Evolutionary conservation across 2,888 invertebrate genomes (phyloP).

Genomic region (Ethmia dodecea): DNA sequence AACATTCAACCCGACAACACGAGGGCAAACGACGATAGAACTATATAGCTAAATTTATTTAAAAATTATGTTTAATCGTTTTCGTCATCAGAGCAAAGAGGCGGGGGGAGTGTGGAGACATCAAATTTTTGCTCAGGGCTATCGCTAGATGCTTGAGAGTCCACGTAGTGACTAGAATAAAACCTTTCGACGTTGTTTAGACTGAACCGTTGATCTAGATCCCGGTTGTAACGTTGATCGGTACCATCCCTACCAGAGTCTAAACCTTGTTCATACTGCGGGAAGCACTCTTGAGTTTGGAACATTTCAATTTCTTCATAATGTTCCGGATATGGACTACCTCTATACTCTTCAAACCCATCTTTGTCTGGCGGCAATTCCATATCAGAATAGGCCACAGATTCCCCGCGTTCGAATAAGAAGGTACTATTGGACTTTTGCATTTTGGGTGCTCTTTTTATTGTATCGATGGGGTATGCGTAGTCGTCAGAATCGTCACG

Average conservation of each 20-base stretch:
- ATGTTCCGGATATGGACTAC: conserved; percentile 68
- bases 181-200: conserved; percentile 67
- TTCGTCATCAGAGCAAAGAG: conserved; percentile 85
- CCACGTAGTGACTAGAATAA: conserved; percentile 72
- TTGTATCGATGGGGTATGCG: conserved; percentile 70
- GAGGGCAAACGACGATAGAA: conserved; percentile 33
- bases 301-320: conserved; percentile 66
- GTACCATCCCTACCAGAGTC: conserved; percentile 34
- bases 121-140: conserved; percentile 86
- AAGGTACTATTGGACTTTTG: conserved; percentile 59
- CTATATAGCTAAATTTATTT: conserved; percentile 24
- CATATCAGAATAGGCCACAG: conserved; percentile 64
- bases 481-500: conserved; percentile 71
- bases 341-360: conserved; percentile 62
- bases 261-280: conserved; percentile 58
- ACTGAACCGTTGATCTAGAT: conserved; percentile 69
- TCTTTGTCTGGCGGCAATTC: conserved; percentile 64
- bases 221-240: conserved; percentile 50
- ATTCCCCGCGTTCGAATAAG: conserved; percentile 61
- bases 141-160: conserved; percentile 81
- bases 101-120: conserved; percentile 86
- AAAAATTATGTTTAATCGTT: conserved; percentile 60
- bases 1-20: conserved; percentile 36
- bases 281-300: conserved; percentile 67
- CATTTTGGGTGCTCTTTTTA: conserved; percentile 68